Evolutionary conservation across 2,797 vertebrate genomes (phyloP).

Genomic region (Mormyrops attenuatus): DNA sequence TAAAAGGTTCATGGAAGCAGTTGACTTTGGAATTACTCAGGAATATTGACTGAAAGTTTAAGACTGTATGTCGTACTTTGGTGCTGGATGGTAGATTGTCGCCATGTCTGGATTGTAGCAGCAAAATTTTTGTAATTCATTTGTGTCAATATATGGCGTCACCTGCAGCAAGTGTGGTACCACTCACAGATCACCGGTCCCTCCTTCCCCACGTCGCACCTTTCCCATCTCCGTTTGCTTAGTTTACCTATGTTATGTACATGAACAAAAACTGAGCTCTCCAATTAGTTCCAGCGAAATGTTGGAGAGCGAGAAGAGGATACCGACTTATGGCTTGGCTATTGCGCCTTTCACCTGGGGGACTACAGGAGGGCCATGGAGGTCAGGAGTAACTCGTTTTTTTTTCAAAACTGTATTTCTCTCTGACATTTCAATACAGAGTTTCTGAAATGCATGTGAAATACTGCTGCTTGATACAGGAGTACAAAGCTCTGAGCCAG

Average conservation of each 20-base stretch:
- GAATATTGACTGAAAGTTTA: background rate
- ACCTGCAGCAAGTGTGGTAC: background rate
- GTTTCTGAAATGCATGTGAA: background rate
- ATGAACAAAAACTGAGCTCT: background rate
- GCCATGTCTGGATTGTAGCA: background rate
- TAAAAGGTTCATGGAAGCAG: background rate
- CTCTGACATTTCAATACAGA: background rate
- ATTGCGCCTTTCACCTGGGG: slow-evolving; percentile 89
- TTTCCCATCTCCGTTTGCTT: background rate
- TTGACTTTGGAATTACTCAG: background rate
- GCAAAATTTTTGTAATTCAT: background rate
- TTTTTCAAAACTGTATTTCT: slow-evolving; percentile 19
- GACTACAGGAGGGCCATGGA: slow-evolving; percentile 90
- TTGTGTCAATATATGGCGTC: background rate
- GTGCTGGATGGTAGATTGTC: background rate
- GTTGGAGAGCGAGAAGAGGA: slow-evolving; percentile 76
- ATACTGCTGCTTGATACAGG: slow-evolving; percentile 55
- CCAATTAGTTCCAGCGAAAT: slow-evolving; percentile 81
- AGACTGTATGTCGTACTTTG: background rate
- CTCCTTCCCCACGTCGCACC: background rate
- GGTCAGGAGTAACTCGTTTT: slow-evolving; percentile 57
- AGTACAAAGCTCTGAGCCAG: slow-evolving; percentile 73
- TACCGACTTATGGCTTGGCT: slow-evolving; percentile 82
- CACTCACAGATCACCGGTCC: background rate
- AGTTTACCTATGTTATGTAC: background rate